Evolutionary conservation across 2,888 invertebrate genomes (phyloP), one percentile per base, ranked within the genome.

Genomic region (Eupsilia transversa): DNA sequence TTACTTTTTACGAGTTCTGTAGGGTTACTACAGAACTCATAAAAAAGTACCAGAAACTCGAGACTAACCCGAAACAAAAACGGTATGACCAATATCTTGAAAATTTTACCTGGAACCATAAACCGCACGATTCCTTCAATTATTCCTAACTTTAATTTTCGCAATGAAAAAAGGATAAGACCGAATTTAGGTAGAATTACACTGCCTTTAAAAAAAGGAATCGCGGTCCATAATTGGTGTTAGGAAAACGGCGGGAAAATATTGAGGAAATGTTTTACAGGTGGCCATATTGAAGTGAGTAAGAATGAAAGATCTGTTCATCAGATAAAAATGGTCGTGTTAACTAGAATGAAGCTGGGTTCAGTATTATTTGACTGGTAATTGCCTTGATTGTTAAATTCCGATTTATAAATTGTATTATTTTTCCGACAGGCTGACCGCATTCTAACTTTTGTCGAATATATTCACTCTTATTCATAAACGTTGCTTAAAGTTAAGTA

Each of bases 161-260:
- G 84, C 80, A 78, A 72, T 86, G 82, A 87, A 87, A 86, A 90
- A 90, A 90, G 88, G 82, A 89, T 88, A 87, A 89, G 82, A 80
- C 82, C 46, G 87, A 91, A 92, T 91, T 90, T 91, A 87, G 89
- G 86, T 79, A 79, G 85, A 89, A 89, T 89, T 90, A 87, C 89
- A 89, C 79, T 85, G 87, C 86, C 88, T 90, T 90, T 91, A 82
- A 86, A 87, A 89, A 77, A 92, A 89, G 89, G 83, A 83, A 85
- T 80, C 70, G 81, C 83, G 84, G 78, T 74, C 57, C 83, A 91
- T 93, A 94, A 94, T 93, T 94, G 93, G 92, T 90, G 90, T 84
- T 86, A 79, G 79, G 80, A 83, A 79, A 80, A 76, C 41, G 68
- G 35, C 20, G 33, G 66, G 63, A 5, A 52, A 77, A 61, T 65